Evolutionary conservation across 2,113 vertebrate species (phyloP).

Genomic region (Ceyx melanurus): DNA sequence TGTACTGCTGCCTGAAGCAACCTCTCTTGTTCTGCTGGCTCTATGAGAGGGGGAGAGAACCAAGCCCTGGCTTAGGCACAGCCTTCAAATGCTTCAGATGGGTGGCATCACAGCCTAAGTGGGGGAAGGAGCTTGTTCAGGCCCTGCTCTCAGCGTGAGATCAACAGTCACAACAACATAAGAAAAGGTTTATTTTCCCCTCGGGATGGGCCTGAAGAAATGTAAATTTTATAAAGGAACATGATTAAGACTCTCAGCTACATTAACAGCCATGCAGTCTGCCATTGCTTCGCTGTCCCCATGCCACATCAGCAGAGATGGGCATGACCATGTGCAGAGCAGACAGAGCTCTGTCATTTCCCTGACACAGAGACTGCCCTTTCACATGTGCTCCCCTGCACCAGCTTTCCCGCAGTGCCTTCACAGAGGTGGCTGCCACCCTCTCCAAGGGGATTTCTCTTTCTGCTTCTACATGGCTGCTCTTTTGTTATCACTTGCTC

Average conservation of each 20-base stretch:
- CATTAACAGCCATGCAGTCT: neutral
- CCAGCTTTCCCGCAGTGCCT: neutral
- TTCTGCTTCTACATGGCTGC: neutral
- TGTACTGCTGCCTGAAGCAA: neutral
- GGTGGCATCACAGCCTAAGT: neutral
- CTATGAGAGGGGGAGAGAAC: neutral
- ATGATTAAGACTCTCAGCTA: neutral
- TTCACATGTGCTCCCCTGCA: fast-evolving
- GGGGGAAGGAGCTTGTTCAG: neutral
- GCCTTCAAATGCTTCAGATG: neutral
- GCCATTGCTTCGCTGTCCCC: fast-evolving
- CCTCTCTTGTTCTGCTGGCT: neutral
- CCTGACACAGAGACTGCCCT: neutral
- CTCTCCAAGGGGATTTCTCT: neutral
- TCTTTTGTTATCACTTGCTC: neutral
- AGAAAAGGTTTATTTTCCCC: neutral
- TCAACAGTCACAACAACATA: neutral
- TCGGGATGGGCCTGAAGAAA: neutral
- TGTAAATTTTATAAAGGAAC: neutral
- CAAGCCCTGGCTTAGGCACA: fast-evolving
- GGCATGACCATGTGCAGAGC: neutral
- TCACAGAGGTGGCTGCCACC: fast-evolving
- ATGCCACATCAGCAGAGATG: neutral
- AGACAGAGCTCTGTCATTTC: neutral
- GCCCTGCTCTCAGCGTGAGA: fast-evolving